These are phyloP conservation scores for Notodonta dromedarius DNA, from an alignment of 2,888 invertebrate species.

Conservation along the genomic window DNA sequence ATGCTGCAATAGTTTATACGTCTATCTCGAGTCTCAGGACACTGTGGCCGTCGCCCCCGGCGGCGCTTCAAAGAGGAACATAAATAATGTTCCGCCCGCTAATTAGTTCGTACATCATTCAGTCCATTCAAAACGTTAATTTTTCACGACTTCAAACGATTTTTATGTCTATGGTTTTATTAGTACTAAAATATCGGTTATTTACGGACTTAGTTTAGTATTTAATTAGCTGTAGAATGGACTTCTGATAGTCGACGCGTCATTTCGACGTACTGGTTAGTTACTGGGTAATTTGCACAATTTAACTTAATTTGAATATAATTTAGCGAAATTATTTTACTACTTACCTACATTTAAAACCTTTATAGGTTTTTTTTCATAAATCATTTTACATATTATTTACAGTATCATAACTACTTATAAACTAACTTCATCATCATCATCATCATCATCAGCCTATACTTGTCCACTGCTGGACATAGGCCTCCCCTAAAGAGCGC, in stretches of 20 bases:
- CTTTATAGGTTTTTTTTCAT: too few relatives aligned
- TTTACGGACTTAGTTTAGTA: constrained; percentile 23
- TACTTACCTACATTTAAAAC: too few relatives aligned
- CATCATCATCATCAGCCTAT: too few relatives aligned
- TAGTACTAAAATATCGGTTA: constrained; percentile 22
- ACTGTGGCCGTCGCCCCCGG: constrained; percentile 38
- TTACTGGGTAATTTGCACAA: too few relatives aligned
- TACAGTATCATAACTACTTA: too few relatives aligned
- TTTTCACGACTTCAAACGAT: constrained; percentile 51
- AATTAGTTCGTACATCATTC: constrained; percentile 60
- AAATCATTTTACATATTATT: too few relatives aligned
- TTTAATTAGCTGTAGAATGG: constrained; percentile 15
- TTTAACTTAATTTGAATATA: too few relatives aligned
- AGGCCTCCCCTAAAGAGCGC: too few relatives aligned
- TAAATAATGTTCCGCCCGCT: constrained; percentile 56
- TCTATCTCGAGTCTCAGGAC: constrained; percentile 32
- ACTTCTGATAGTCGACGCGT: not conserved
- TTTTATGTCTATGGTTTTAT: constrained; percentile 33
- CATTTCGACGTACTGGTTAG: not conserved
- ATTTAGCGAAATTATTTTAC: too few relatives aligned
- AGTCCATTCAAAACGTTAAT: constrained; percentile 38
- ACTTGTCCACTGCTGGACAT: too few relatives aligned
- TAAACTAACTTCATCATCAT: too few relatives aligned
- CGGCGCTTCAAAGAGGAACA: constrained; percentile 43
- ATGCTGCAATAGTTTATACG: constrained; percentile 25